phyloP scores from a whole-genome alignment of 2,888 invertebrate genomes.

The Philopedon plagiatum region DNA sequence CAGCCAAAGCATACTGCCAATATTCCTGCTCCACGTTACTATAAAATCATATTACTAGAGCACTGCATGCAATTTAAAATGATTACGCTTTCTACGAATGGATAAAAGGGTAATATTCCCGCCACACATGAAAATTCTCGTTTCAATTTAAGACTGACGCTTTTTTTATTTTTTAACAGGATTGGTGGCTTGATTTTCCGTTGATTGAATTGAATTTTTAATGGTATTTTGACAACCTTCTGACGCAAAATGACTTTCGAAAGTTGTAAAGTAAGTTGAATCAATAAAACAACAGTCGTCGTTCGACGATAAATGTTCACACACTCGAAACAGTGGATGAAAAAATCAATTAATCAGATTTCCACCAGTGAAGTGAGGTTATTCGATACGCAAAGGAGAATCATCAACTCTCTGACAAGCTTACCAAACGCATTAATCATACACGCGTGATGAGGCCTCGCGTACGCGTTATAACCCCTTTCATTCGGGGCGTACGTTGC shows the following conservation, averaged over 20 bases:
- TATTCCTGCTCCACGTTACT: conserved; percentile 52
- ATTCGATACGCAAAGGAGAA: conserved; percentile 52
- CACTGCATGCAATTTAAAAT: conserved; percentile 61
- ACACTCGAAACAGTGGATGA: conserved; percentile 31
- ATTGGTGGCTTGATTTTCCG: conserved; percentile 25
- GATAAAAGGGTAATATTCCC: conserved; percentile 42
- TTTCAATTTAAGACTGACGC: conserved; percentile 35
- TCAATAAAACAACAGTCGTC: no score
- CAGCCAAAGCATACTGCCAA: conserved; percentile 47
- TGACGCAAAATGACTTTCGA: no score
- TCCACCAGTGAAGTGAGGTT: conserved; percentile 39
- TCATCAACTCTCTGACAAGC: conserved; percentile 46
- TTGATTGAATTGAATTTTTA: conserved; percentile 37
- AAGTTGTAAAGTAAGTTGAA: no score
- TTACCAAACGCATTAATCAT: conserved; percentile 49
- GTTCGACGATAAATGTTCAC: conserved; percentile 1
- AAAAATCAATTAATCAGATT: conserved; percentile 51
- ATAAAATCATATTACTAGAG: conserved; percentile 61
- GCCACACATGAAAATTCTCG: conserved; percentile 43
- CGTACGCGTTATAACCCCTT: conserved; percentile 49
- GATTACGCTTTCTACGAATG: conserved; percentile 53
- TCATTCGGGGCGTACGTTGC: conserved; percentile 49
- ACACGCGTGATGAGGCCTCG: conserved; percentile 41
- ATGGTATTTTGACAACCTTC: no score
- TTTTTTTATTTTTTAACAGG: conserved; percentile 26